Evolutionary conservation across 2,113 vertebrate species (phyloP).

Genomic region (Smithornis capensis): DNA sequence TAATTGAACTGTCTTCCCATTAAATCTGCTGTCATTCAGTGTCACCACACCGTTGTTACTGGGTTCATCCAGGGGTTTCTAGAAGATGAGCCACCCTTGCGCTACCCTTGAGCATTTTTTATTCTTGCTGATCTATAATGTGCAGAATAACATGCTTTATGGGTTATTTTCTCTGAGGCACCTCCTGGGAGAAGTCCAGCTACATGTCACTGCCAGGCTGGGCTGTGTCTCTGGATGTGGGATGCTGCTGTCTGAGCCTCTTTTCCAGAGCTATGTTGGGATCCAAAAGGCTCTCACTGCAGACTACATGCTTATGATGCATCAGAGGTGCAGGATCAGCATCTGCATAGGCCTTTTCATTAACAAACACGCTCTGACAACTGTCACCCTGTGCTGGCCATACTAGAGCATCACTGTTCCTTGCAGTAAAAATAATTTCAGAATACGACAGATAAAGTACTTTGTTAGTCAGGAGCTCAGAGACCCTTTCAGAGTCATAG

Average conservation of each 20-base stretch:
- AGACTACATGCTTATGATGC: background rate
- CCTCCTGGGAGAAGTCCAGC: background rate
- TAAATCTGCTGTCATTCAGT: conserved; percentile 80
- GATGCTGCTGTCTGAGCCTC: background rate
- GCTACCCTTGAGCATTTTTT: conserved; percentile 26
- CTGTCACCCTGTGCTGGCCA: background rate
- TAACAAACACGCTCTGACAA: conserved; percentile 4
- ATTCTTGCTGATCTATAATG: background rate
- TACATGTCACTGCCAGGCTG: accelerated
- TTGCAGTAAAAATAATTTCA: conserved; percentile 56
- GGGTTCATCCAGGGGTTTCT: conserved; percentile 70
- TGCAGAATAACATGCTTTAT: background rate
- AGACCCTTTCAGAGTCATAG: conserved; percentile 45
- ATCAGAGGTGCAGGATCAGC: background rate
- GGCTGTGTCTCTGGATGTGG: background rate
- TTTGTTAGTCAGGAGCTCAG: conserved; percentile 42
- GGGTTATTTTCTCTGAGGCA: background rate
- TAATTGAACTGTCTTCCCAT: conserved; percentile 82
- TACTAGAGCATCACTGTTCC: conserved; percentile 31
- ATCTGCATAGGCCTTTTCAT: conserved; percentile 17
- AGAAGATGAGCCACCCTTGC: conserved; percentile 67
- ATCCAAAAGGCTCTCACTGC: background rate
- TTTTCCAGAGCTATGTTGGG: background rate
- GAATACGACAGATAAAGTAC: conserved; percentile 60
- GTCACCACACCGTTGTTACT: conserved; percentile 72